Base-by-base conservation (phyloP, 2,888 invertebrate genomes). In the Mechanitis mazaeus region DNA sequence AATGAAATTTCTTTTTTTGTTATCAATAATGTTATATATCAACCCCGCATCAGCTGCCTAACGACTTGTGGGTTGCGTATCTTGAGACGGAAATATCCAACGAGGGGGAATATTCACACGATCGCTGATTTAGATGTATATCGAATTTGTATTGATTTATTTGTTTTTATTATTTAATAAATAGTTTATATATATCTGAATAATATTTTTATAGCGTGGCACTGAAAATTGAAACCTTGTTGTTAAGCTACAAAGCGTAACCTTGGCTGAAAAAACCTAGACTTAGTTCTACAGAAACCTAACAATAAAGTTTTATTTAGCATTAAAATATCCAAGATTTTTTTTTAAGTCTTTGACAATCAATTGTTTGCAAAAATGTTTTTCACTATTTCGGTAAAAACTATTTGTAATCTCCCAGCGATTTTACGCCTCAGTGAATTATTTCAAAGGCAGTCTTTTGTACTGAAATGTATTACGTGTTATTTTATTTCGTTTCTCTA, bases 81-180 rank as follows among this genome's bases (percentile, higher is more conserved):
- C 77, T 79, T 68, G 71, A 72, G 76, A 76, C 83, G 82, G 84
- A 85, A 80, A 81, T 74, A 77, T 75, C 77, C 75, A 77, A 79
- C 75, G 77, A 69, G 69, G 76, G 80, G 68, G 68, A 71, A 73
- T 63, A 74, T 76, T 83, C 82, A 76, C 84, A 79, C 80, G 80
- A 75, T 78, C 77, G 78, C 78, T 50, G 50, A 50, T 50, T 50
- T 28, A 50, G 50, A 50, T 50, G 31, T 50, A 31, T 50, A 50
- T 50, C 50, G 50, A 50, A 50, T 50, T 50, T 50, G 7, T 50
- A 50, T 50, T 50, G 31, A 50, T 31, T 50, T 31, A 50, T 31
- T 4, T 47, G 12, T 20, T 47, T 31, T 9, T 50, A 31, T 31
- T 2, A 31, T 50, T 50, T 50, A 31, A n/a, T 31, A 31, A 28